A percentile compares a stretch with the other conserved stretches of the same genome.
Conservation (phyloP, 2,888 invertebrate species). For the Agapostemon virescens region DNA sequence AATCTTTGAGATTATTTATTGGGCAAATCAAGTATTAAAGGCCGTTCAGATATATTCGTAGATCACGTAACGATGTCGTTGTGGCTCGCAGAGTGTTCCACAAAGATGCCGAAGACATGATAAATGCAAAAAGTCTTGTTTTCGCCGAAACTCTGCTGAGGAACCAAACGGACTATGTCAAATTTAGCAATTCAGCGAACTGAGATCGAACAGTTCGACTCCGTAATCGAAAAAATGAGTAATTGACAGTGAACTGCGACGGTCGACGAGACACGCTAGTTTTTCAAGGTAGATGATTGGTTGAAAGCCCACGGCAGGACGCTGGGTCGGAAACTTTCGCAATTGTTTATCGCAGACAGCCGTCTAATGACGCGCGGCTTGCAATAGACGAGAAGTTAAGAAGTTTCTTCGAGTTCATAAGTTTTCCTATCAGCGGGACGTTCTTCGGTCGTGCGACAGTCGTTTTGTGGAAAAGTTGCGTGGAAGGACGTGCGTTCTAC, state of each 20-base stretch:
- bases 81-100: too few species aligned
- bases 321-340: constrained; percentile 15
- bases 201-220: not conserved
- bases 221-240: not conserved
- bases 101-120: not conserved
- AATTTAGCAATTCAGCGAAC: not conserved
- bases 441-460: constrained; percentile 22
- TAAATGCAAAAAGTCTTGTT: not conserved
- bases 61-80: too few species aligned
- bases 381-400: constrained; percentile 13
- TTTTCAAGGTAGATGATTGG: constrained; percentile 29
- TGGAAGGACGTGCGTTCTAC: not conserved
- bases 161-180: not conserved
- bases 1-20: too few species aligned
- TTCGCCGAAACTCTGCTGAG: not conserved
- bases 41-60: too few species aligned
- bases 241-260: constrained; percentile 8
- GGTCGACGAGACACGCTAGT: constrained; percentile 7
- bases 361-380: constrained; percentile 32
- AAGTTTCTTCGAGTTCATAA: constrained; percentile 48
- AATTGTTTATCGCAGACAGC: constrained; percentile 36
- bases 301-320: not conserved
- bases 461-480: not conserved
- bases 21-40: too few species aligned
- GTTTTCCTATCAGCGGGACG: constrained; percentile 50